These are phyloP conservation scores for Dasysyrphus albostriatus DNA, from an alignment of 2,888 invertebrate species.

Conservation along the genomic window DNA sequence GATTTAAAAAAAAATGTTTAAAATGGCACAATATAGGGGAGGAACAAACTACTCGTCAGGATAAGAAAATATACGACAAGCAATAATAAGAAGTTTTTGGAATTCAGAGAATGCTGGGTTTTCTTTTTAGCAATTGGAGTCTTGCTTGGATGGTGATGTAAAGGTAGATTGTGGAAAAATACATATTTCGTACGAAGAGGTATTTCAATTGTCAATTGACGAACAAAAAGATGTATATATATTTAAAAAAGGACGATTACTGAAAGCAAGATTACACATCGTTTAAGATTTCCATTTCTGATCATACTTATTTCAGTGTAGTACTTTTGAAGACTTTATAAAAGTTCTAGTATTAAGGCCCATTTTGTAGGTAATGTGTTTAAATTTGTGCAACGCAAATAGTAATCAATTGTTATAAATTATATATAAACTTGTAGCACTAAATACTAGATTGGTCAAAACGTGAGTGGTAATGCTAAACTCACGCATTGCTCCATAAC, in stretches of 20 bases:
- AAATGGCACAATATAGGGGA: conserved; percentile 12
- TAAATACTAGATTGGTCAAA: no score
- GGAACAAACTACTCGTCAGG: conserved; percentile 37
- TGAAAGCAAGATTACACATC: conserved; percentile 35
- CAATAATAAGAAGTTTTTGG: conserved; percentile 62
- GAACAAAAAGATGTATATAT: background rate
- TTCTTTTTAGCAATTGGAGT: conserved; percentile 34
- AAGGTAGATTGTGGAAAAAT: background rate
- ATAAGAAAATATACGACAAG: conserved; percentile 32
- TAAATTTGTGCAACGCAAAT: no score
- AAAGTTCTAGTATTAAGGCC: background rate
- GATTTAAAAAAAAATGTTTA: conserved; percentile 11
- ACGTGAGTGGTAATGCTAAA: no score
- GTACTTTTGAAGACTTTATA: no score
- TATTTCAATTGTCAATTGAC: conserved; percentile 5
- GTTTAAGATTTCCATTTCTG: conserved; percentile 36
- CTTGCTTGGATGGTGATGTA: background rate
- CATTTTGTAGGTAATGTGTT: no score
- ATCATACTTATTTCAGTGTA: background rate
- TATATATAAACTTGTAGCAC: no score
- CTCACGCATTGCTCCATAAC: no score
- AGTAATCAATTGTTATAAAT: no score
- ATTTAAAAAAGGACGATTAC: conserved; percentile 38
- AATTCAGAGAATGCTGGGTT: conserved; percentile 7
- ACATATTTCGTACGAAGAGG: background rate